A percentile compares a stretch with the other conserved stretches of the same genome.
Conservation (phyloP, 1,140 invertebrate genomes). For the Cephus cinctus region DNA sequence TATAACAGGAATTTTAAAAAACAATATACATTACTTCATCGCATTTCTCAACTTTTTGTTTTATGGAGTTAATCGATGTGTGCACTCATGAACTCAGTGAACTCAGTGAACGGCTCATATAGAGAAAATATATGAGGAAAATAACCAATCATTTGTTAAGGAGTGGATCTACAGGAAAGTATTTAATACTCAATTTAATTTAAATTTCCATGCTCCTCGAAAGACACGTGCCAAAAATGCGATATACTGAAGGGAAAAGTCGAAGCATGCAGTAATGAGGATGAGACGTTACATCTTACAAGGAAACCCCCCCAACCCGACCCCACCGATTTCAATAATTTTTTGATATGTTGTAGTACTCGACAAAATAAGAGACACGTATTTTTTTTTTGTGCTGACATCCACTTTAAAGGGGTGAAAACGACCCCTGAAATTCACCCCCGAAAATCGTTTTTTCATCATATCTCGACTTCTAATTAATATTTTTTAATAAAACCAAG, state of each 20-base stretch:
- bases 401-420: no score
- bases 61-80: no score
- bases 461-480: no score
- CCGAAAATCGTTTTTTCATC: no score
- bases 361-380: no score
- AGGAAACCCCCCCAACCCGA: no score
- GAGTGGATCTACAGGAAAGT: slow-evolving; percentile 19
- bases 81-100: no score
- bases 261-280: slow-evolving; percentile 17
- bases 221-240: slow-evolving; percentile 19
- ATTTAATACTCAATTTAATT: slow-evolving; percentile 22
- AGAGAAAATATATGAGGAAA: slow-evolving; percentile 9
- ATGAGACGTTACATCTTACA: slow-evolving; percentile 16
- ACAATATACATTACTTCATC: slow-evolving; percentile 15
- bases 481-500: no score
- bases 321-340: no score
- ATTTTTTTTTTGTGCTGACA: no score
- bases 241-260: slow-evolving; percentile 18
- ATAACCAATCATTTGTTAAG: background rate
- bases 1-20: slow-evolving; percentile 19
- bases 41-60: slow-evolving; percentile 14
- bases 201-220: slow-evolving; percentile 20
- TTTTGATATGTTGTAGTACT: no score
- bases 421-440: no score
- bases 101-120: slow-evolving; percentile 5